phyloP scores from a whole-genome alignment of 2,113 vertebrate genomes.

The Regulus satrapa region DNA sequence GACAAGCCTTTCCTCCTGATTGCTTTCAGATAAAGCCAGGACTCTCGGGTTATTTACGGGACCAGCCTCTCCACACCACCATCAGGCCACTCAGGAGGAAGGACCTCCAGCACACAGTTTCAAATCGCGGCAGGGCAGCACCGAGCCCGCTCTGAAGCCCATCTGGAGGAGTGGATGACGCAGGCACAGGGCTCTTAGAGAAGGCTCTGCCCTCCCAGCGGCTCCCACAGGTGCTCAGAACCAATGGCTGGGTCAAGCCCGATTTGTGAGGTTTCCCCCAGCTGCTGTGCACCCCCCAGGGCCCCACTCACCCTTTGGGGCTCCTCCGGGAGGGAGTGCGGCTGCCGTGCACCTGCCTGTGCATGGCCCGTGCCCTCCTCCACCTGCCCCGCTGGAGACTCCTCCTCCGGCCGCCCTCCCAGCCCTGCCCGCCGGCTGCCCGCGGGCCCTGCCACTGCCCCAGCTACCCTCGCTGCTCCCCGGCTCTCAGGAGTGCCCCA shows the following conservation, averaged over 20 bases:
- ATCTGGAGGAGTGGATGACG: neutral
- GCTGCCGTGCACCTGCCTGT: neutral
- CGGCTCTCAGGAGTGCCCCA: neutral
- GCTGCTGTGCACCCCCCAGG: neutral
- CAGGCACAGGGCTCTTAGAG: neutral
- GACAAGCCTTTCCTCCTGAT: neutral
- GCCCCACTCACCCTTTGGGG: conserved; percentile 14
- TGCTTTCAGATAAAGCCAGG: neutral
- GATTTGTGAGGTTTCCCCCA: neutral
- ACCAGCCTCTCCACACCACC: neutral
- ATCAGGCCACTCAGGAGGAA: neutral
- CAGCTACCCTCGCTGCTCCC: neutral
- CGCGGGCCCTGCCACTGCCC: neutral
- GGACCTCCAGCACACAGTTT: neutral
- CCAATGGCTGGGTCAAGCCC: neutral
- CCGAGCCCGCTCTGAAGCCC: neutral
- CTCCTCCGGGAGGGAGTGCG: neutral
- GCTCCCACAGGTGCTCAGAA: neutral
- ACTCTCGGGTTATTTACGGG: neutral
- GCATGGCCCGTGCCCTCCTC: conserved; percentile 8
- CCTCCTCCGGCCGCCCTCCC: conserved; percentile 19
- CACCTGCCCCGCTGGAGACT: neutral
- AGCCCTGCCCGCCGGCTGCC: neutral
- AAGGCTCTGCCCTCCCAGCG: neutral
- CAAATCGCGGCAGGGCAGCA: neutral